Conservation (phyloP, 2,888 invertebrate genomes). For the Platerodrilus igneus region DNA sequence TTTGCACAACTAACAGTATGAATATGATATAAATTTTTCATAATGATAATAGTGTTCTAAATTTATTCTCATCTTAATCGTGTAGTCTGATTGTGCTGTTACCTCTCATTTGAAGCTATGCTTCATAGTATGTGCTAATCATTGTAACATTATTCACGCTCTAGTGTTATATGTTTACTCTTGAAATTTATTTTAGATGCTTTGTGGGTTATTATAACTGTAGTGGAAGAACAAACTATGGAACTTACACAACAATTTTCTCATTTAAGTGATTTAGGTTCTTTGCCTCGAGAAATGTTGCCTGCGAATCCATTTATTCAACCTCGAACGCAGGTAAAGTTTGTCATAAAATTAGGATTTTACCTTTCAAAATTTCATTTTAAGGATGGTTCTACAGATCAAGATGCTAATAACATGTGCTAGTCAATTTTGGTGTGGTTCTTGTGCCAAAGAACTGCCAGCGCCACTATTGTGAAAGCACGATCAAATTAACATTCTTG, state of each 20-base stretch:
- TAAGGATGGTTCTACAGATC: constrained; percentile 26
- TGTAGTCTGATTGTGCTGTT: no score
- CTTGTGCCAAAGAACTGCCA: constrained; percentile 28
- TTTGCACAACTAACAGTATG: no score
- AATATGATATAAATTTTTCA: no score
- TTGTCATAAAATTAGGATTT: neutral
- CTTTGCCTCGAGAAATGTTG: constrained; percentile 31
- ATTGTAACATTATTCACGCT: constrained; percentile 7
- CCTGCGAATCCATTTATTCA: constrained; percentile 30
- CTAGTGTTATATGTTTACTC: constrained; percentile 13
- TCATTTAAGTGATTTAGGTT: constrained; percentile 53
- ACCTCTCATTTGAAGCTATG: no score
- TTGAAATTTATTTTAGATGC: constrained; percentile 67
- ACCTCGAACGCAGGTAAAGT: constrained; percentile 21
- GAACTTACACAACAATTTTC: constrained; percentile 75
- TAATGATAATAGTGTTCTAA: no score
- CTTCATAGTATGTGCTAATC: no score
- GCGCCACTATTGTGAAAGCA: constrained; percentile 25
- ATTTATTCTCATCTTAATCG: no score
- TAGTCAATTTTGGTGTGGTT: constrained; percentile 22
- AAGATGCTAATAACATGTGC: constrained; percentile 33
- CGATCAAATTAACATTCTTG: no score
- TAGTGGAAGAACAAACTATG: constrained; percentile 75
- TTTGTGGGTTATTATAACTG: constrained; percentile 76
- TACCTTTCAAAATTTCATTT: constrained; percentile 6